Base-by-base conservation (phyloP, 1,140 invertebrate species). In the Lethrus apterus region DNA sequence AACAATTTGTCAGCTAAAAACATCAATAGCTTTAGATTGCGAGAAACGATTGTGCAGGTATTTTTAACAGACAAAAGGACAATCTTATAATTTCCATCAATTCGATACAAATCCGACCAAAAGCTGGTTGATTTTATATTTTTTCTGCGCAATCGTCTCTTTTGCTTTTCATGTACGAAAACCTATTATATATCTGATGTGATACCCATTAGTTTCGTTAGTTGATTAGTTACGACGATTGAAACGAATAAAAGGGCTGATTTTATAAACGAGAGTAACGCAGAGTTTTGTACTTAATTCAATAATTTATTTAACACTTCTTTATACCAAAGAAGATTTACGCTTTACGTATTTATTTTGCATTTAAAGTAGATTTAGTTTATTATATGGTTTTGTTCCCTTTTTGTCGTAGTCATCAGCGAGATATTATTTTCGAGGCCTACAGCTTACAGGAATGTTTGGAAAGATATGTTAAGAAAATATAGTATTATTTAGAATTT, bases 111-210 rank as follows among this genome's bases (percentile, higher is more conserved):
- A n/a, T n/a, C n/a, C n/a, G n/a, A n/a, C n/a, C n/a, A n/a, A n/a
- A n/a, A n/a, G n/a, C n/a, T n/a, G n/a, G n/a, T n/a, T n/a, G n/a
- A n/a, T n/a, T n/a, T n/a, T n/a, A n/a, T n/a, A n/a, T n/a, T n/a
- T n/a, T n/a, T n/a, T 11, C 55, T 54, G 51, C 48, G 30, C 53
- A 56, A 59, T 55, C 54, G 51, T 59, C 54, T 51, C 41, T 50
- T 17, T 51, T 24, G 57, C 57, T 59, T 59, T 59, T 46, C 48
- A 49, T 59, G 57, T 59, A 52, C 46, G 48, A 51, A 46, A 51
- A 41, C 35, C 44, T 26, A 38, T 24, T 46, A 48, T 54, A 52
- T 55, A 55, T 59, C 47, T 44, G 44, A 52, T 59, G 57, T 57
- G 54, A 59, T 57, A 59, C 52, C 52, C 43, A 50, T 52, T 46